Base-by-base conservation (phyloP, 2,888 invertebrate species). In the Conistra vaccinii region DNA sequence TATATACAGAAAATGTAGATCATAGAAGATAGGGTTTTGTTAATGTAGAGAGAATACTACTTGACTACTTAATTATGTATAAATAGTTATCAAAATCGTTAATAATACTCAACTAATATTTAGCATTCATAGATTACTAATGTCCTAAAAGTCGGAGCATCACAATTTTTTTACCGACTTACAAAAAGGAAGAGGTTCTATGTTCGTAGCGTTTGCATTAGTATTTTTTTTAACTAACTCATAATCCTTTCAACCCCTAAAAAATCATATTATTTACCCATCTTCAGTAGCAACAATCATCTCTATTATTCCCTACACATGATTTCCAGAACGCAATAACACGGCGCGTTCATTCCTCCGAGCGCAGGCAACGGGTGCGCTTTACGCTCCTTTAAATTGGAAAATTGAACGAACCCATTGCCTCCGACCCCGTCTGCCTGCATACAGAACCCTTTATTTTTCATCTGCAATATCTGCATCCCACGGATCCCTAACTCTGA, bases 361-460 rank as follows among this genome's bases (percentile, higher is more conserved):
- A 3, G 23, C 32, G 20, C 57, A 10, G 14, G 60, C 73, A 69
- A 26, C 84, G 70, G 76, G 72, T 80, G 80, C 73, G 57, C 78
- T 87, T 81, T 80, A 87, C 85, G 87, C 84, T 84, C 66, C 82
- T 86, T 85, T 86, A 87, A 85, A 85, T 86, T 85, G 86, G 85
- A 86, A 86, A 86, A 86, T 86, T 85, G 87, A 85, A 82, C 76
- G 82, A 80, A 84, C 61, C 80, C 72, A 80, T 82, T 83, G 71
- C 65, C 83, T 72, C 76, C 69, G 67, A 29, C 48, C 60, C 61
- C 67, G 72, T 23, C 72, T 57, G 80, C 71, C 68, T 62, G 85
- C 76, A 78, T 79, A 78, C 78, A 51, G 71, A 76, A 60, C 75
- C 78, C 84, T 83, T 76, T 86, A 83, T 85, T 86, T 81, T 85